Base-by-base conservation (phyloP, 2,797 vertebrate genomes). In the Sebastes itinus region DNA sequence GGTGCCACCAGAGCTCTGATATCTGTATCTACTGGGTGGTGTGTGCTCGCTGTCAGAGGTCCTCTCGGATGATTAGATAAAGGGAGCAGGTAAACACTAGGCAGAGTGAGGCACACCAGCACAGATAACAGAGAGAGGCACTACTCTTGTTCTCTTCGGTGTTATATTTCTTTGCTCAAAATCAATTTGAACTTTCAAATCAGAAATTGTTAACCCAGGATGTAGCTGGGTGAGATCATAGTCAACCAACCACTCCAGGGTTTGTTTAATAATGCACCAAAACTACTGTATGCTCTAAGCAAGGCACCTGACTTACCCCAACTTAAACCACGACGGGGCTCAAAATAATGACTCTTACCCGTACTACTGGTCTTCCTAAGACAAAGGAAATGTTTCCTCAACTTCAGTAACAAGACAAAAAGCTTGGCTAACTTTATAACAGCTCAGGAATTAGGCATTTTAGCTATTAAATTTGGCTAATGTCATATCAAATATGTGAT, bases 11-110 rank as follows among this genome's bases (percentile, higher is more conserved):
- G 20, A 68, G 75, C 63, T 38, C 28, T 22, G 59, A 66, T 77
- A 80, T 83, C 66, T 83, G 67, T 54, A 70, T 81, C 81, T 80
- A 60, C 69, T 42, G 56, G 38, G 65, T 54, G 49, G 72, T 64
- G 62, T 75, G 71, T 49, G 66, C 77, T 81, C 30, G 2, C 62
- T 75, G 84, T 87, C 78, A 80, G 76, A 72, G 77, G 75, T 77
- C 71, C 77, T 83, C 71, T 67, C 67, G 22, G 56, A 83, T 33
- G 69, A 88, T 81, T 75, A 79, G 80, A 90, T 85, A 82, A 77
- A 78, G 35, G 23, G 56, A 82, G 77, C 52, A 78, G 28, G 56
- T 54, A 77, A 63, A 72, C 73, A 59, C 52, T 12, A 11, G 38
- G 35, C 56, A n/a, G 12, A 65, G 20, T 59, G 65, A 74, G 46